Percentiles rank a stretch among this genome's conserved stretches.
phyloP scores from a whole-genome alignment of 2,888 invertebrate genomes.

The Acleris sparsana region DNA sequence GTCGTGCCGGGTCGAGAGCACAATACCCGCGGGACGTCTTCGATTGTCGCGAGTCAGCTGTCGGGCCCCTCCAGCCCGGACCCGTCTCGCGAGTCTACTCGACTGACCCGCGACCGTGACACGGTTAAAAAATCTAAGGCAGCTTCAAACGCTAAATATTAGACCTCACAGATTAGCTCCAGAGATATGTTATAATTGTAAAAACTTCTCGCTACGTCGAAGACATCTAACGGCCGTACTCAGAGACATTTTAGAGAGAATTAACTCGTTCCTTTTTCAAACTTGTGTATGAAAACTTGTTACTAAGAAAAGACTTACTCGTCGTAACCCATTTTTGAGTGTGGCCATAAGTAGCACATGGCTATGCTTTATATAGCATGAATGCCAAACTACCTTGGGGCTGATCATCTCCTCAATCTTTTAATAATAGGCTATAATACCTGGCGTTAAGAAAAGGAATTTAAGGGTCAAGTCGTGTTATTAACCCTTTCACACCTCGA shows the following conservation, averaged over 20 bases:
- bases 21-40: constrained; percentile 81
- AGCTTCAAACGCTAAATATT: constrained; percentile 6
- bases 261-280: too few species aligned
- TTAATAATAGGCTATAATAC: constrained; percentile 25
- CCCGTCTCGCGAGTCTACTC: constrained; percentile 51
- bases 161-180: too few species aligned
- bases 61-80: constrained; percentile 56
- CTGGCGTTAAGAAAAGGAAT: constrained; percentile 54
- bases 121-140: constrained; percentile 42
- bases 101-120: constrained; percentile 57
- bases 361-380: too few species aligned
- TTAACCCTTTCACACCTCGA: constrained; percentile 79
- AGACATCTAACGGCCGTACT: too few species aligned
- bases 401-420: constrained; percentile 26
- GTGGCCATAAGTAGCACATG: too few species aligned
- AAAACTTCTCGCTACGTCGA: too few species aligned
- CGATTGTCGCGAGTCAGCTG: constrained; percentile 80
- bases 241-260: too few species aligned
- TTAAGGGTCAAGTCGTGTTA: constrained; percentile 76
- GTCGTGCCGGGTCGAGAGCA: constrained; percentile 58
- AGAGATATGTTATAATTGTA: too few species aligned
- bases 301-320: too few species aligned
- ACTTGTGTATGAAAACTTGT: too few species aligned
- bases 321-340: too few species aligned
- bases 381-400: constrained; percentile 4